phyloP scores from a whole-genome alignment of 2,797 vertebrate species.

The Mico argentatus region DNA sequence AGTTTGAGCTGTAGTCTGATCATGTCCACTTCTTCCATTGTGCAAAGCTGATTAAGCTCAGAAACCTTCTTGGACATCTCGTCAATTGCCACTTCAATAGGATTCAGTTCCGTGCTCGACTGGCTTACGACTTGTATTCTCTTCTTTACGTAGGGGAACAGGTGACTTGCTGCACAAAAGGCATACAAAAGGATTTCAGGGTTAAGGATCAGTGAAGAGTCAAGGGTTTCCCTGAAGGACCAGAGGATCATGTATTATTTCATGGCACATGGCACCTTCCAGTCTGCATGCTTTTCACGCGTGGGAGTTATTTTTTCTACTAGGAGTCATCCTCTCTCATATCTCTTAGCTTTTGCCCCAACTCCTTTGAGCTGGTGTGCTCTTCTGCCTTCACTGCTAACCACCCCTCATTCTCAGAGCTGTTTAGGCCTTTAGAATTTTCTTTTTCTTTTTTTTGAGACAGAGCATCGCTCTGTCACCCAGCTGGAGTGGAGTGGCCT shows the following conservation, averaged over 20 bases:
- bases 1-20: slow-evolving; percentile 98
- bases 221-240: too few relatives aligned
- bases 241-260: accelerated
- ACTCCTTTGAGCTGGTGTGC: background rate
- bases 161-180: slow-evolving; percentile 90
- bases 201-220: background rate
- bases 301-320: background rate
- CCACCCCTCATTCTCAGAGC: background rate
- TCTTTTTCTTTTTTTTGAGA: background rate
- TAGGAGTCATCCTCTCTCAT: accelerated
- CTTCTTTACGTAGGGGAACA: slow-evolving; percentile 98
- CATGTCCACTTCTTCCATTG: slow-evolving; percentile 98
- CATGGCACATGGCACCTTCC: accelerated
- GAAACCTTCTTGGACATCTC: slow-evolving; percentile 98
- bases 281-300: background rate
- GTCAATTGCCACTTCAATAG: slow-evolving; percentile 98
- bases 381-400: background rate
- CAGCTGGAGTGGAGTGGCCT: accelerated
- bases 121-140: slow-evolving; percentile 97
- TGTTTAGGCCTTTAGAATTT: background rate
- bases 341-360: background rate
- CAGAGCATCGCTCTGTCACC: accelerated
- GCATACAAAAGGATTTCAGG: background rate
- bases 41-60: slow-evolving; percentile 97
- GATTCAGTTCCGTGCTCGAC: slow-evolving; percentile 96